These are phyloP conservation scores for Caprella mutica DNA, from an alignment of 2,888 invertebrate species.

Conservation along the genomic window DNA sequence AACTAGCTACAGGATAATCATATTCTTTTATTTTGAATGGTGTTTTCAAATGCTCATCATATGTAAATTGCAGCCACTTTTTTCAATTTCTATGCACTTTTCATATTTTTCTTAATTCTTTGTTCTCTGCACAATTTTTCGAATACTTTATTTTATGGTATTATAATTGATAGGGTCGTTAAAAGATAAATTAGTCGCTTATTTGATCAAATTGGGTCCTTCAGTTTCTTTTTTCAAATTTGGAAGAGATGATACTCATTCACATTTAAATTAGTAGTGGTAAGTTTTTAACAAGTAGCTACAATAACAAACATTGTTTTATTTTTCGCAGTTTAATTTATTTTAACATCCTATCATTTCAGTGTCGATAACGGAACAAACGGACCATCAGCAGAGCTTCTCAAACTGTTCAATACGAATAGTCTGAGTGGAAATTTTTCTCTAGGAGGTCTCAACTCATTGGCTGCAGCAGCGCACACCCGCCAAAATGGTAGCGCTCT, in stretches of 20 bases:
- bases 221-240: neutral
- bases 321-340: no score
- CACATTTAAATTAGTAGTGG: neutral
- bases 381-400: slow-evolving; percentile 33
- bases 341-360: slow-evolving; percentile 32
- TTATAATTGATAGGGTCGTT: no score
- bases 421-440: slow-evolving; percentile 24
- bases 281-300: no score
- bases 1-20: no score
- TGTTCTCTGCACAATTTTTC: no score
- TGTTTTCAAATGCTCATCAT: no score
- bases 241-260: neutral
- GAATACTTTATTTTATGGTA: no score
- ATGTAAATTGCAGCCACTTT: no score
- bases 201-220: neutral
- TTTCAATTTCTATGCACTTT: no score
- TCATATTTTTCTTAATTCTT: no score
- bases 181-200: neutral
- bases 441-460: slow-evolving; percentile 25
- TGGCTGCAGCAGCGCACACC: slow-evolving; percentile 30
- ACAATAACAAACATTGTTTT: no score
- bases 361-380: slow-evolving; percentile 34
- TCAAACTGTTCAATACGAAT: slow-evolving; percentile 31
- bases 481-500: slow-evolving; percentile 31
- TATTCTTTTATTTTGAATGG: no score